Conservation (phyloP, 2,113 vertebrate species). For the Takifugu bimaculatus region DNA sequence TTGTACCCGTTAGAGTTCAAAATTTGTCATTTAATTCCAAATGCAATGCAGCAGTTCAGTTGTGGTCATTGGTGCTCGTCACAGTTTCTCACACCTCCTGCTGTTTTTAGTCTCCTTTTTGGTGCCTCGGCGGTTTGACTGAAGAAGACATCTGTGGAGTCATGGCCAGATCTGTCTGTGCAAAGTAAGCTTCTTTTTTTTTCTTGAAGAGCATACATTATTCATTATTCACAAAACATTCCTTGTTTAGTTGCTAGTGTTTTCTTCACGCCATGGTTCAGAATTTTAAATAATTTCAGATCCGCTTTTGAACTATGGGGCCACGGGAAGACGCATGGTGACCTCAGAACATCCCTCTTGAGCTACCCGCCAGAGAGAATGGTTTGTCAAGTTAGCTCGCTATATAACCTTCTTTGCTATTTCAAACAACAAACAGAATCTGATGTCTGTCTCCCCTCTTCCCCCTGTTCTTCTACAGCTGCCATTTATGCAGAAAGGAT, state of each 20-base stretch:
- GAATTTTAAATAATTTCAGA: constrained; percentile 67
- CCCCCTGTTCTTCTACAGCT: constrained; percentile 68
- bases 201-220: too few relatives aligned
- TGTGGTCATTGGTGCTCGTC: neutral
- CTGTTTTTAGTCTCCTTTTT: constrained; percentile 87
- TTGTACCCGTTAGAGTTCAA: constrained; percentile 2
- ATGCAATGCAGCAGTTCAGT: neutral
- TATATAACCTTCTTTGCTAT: too few relatives aligned
- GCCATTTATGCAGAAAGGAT: constrained; percentile 81
- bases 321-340: constrained; percentile 80
- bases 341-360: constrained; percentile 83
- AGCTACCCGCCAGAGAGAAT: constrained; percentile 83
- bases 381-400: constrained; percentile 65
- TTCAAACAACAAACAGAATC: neutral
- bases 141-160: constrained; percentile 85
- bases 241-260: neutral
- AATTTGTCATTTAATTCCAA: neutral
- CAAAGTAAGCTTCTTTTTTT: constrained; percentile 81
- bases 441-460: constrained; percentile 7
- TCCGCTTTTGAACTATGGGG: constrained; percentile 97
- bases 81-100: neutral
- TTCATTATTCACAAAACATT: too few relatives aligned
- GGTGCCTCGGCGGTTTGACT: constrained; percentile 84
- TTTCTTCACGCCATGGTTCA: neutral
- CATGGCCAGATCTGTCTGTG: constrained; percentile 94